A percentile compares a stretch with the other conserved stretches of the same genome.
phyloP scores from a whole-genome alignment of 35 echinoderm and acorn worm genomes.

The Apostichopus californicus region DNA sequence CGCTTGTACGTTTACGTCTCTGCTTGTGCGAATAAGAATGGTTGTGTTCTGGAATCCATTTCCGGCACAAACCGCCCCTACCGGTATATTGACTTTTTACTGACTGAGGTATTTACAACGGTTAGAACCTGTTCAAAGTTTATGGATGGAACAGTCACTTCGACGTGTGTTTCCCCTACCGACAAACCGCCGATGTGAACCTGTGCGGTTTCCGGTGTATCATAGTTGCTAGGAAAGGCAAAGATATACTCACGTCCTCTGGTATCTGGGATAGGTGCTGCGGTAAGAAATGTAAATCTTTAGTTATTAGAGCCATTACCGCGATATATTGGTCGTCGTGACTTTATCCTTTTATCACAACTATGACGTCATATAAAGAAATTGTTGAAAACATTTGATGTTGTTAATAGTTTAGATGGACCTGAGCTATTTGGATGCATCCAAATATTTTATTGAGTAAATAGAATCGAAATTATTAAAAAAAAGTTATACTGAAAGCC shows the following conservation, averaged over 20 bases:
- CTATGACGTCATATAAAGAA: no score
- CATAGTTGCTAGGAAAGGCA: conserved; percentile 75
- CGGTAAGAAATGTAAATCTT: no score
- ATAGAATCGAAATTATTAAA: no score
- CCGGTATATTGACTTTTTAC: conserved; percentile 57
- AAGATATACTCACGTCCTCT: conserved; percentile 80
- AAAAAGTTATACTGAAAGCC: no score
- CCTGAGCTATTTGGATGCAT: no score
- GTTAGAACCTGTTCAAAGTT: conserved; percentile 47
- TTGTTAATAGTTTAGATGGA: no score
- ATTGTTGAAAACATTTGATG: no score
- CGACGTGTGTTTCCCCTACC: conserved; percentile 51
- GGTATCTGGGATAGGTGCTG: no score
- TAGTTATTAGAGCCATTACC: no score
- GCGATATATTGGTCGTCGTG: no score
- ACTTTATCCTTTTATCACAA: no score
- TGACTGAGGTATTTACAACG: conserved; percentile 30
- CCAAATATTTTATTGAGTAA: no score
- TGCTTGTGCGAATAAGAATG: conserved; percentile 48
- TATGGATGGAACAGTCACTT: conserved; percentile 55
- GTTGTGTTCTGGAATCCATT: conserved; percentile 80
- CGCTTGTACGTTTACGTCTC: conserved; percentile 71
- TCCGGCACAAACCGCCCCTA: conserved; percentile 60
- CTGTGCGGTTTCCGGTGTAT: conserved; percentile 30
- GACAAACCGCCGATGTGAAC: conserved; percentile 68